Evolutionary conservation across 2,797 vertebrate genomes (phyloP), one percentile per base, ranked within the genome.

Genomic region (Clarias platycephalus): DNA sequence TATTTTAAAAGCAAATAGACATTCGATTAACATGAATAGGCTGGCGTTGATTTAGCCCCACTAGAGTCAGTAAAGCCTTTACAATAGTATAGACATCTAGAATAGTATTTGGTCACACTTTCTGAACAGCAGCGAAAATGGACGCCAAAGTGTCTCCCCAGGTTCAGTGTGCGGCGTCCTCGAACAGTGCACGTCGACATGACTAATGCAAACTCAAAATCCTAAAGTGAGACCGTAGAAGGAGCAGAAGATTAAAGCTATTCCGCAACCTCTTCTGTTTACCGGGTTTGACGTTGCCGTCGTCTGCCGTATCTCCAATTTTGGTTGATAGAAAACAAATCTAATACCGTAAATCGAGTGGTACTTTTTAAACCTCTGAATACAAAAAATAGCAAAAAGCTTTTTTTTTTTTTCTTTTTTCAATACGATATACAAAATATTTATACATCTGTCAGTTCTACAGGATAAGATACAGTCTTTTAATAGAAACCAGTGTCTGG

Each of bases 381-480:
- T 95, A 95, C 90, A 95, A 95, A 87, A 95, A 92, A 90, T 94
- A 94, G 91, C 90, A 93, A 95, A 94, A 91, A 81, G 91, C 91
- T 40, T 83, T 71, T 40, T 78, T 71, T 40, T 78, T 80, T 80
- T 86, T 62, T 55, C 72, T n/a, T 44, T n/a, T 13, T 49, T 67
- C 57, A 67, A 71, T 72, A 86, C 87, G 83, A 88, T 83, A 88
- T 90, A 89, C 83, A 90, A 91, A 91, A 91, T 87, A 89, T 49
- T 81, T 80, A 84, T 79, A 83, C 80, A 70, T 79, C 84, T 78
- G 81, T 85, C 80, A 62, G 87, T 85, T 87, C 70, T 87, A 82
- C 58, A 83, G 68, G 81, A 85, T 53, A 85, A 77, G 34, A 85
- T 82, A 72, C 82, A 90, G 82, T 88, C 79, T 85, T 87, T 83